Base-by-base conservation (phyloP, 2,113 vertebrate species). In the Anas platyrhynchos region DNA sequence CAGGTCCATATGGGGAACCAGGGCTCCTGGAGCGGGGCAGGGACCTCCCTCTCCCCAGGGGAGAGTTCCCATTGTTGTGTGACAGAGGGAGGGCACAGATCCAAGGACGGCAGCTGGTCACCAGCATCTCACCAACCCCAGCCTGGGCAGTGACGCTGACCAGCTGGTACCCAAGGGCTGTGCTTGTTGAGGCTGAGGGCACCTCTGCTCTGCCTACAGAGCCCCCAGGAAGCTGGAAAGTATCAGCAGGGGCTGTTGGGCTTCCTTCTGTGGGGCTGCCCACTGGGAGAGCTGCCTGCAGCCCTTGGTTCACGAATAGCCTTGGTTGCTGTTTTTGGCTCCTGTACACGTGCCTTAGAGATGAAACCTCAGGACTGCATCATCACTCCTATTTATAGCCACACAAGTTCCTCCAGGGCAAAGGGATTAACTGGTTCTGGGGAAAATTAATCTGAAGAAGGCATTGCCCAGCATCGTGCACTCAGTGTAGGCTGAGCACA, bases 41-140 rank as follows among this genome's bases (percentile, higher is more conserved):
- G 13, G 11, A 34, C 4, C 2, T 17, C 1, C 14, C 22, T 16
- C 66, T 41, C 62, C 18, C 38, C 26, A 18, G 18, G 62, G 27
- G 11, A 41, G 16, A 41, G 18, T n/a, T 4, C 31, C 38, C 0
- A 0, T 55, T n/a, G 8, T 0, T 80, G 63, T 9, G 29, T 88
- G 34, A 5, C 34, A 16, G 25, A 31, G 7, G 50, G 61, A 83
- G 41, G 13, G 22, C 48, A 38, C 5, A 43, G 22, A 56, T 46
- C 55, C 34, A 6, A 5, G 1, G 9, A 29, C 7, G 0, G 0
- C 56, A 75, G 69, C 61, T 55, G 48, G 25, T 72, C 54, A 44
- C 16, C 65, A 41, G 3, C 12, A 41, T 9, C 34, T 73, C 50
- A 54, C 34, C 29, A 31, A 2, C 13, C 11, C 26, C 38, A 56